Percentiles rank a stretch among this genome's conserved stretches.
These are phyloP conservation scores for Subacronicta megacephala DNA, from an alignment of 2,888 invertebrate species.

Conservation along the genomic window DNA sequence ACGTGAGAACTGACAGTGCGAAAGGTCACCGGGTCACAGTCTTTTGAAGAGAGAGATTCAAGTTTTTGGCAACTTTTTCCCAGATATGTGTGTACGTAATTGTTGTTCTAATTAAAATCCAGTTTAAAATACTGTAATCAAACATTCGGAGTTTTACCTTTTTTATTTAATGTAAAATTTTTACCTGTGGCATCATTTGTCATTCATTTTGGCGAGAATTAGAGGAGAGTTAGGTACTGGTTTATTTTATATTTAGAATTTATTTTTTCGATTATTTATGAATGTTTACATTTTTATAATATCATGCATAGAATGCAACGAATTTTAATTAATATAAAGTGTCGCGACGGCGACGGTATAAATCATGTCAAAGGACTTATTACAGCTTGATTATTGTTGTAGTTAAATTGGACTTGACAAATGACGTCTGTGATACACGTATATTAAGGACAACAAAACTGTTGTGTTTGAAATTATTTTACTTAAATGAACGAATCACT, in stretches of 20 bases:
- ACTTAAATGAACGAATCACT: too few species aligned
- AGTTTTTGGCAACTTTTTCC: conserved; percentile 36
- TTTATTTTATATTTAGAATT: conserved; percentile 12
- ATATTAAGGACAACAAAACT: background rate
- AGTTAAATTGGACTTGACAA: conserved; percentile 35
- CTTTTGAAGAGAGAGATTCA: conserved; percentile 40
- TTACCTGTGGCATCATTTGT: conserved; percentile 29
- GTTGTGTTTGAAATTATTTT: too few species aligned
- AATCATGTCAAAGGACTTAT: conserved; percentile 27
- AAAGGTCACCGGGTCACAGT: conserved; percentile 64
- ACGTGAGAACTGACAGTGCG: conserved; percentile 63
- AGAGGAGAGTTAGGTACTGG: conserved; percentile 9
- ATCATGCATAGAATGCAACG: conserved; percentile 29
- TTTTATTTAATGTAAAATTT: conserved; percentile 7
- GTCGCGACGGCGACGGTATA: conserved; percentile 12
- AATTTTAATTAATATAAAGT: conserved; percentile 19
- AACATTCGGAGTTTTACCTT: conserved; percentile 9
- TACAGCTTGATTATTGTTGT: conserved; percentile 37
- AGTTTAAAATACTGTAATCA: conserved; percentile 23
- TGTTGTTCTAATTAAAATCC: conserved; percentile 40
- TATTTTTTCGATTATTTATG: conserved; percentile 24
- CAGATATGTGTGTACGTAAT: conserved; percentile 42
- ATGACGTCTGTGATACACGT: conserved; percentile 24
- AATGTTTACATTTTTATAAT: conserved; percentile 15
- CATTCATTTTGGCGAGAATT: conserved; percentile 32